Percentiles rank a stretch among this genome's conserved stretches.
These are phyloP conservation scores for Euglossa dilemma DNA, from an alignment of 1,140 invertebrate genomes.

Conservation along the genomic window DNA sequence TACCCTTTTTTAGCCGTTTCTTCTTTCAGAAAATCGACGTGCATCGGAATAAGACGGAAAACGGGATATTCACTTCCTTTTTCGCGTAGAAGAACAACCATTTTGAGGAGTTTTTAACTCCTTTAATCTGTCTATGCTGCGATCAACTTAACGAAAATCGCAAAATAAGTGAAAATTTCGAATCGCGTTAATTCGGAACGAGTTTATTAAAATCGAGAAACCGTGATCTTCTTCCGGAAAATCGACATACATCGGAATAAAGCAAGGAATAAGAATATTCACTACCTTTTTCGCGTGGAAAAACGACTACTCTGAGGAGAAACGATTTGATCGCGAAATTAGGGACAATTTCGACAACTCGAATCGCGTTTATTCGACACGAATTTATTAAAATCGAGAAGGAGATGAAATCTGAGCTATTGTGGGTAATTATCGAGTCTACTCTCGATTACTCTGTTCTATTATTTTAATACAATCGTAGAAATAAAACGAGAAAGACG, in stretches of 20 bases:
- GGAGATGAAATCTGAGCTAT: background rate
- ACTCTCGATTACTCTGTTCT: background rate
- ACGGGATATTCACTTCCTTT: too few relatives aligned
- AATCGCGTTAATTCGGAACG: too few relatives aligned
- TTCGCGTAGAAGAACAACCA: background rate
- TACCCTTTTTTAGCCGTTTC: too few relatives aligned
- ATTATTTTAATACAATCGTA: background rate
- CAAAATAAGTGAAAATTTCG: background rate
- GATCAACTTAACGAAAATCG: background rate
- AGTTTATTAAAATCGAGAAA: background rate
- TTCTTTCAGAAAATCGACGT: background rate
- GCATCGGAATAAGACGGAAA: background rate
- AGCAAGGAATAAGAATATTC: too few relatives aligned
- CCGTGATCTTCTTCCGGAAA: background rate
- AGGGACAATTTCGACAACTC: background rate
- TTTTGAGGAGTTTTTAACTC: background rate
- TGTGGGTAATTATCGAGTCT: background rate
- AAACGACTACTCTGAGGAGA: background rate
- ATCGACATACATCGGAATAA: background rate
- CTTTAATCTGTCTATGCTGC: background rate
- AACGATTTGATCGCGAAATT: background rate
- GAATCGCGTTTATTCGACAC: too few relatives aligned
- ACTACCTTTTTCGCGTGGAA: background rate
- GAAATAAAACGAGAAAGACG: background rate
- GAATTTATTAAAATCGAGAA: background rate